Percentiles rank a stretch among this genome's conserved stretches.
Conservation (phyloP, 2,113 vertebrate genomes). For the Pluvianellus socialis region DNA sequence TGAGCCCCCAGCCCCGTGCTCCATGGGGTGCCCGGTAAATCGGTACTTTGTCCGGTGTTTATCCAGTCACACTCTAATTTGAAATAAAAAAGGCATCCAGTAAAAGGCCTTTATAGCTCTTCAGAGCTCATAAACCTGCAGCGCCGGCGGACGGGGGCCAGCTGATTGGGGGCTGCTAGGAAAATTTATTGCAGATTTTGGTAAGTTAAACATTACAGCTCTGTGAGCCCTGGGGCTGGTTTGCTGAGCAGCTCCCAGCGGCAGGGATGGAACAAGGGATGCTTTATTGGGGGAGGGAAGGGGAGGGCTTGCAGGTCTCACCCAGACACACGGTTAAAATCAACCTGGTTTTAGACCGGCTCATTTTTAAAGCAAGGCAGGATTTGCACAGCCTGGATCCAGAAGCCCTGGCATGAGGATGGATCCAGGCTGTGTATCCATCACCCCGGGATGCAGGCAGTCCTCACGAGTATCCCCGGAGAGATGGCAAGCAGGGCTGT, state of each 20-base stretch:
- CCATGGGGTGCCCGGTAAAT: background rate
- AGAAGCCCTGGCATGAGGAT: background rate
- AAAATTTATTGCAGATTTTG: slow-evolving; percentile 66
- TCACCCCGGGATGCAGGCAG: fast-evolving
- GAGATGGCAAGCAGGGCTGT: fast-evolving
- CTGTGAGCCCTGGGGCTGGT: background rate
- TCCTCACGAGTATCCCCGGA: background rate
- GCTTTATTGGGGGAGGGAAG: slow-evolving; percentile 35
- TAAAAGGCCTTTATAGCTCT: slow-evolving; percentile 59
- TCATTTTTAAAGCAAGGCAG: background rate
- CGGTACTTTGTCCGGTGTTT: slow-evolving; percentile 43
- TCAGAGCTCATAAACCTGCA: slow-evolving; percentile 60
- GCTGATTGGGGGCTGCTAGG: slow-evolving; percentile 25
- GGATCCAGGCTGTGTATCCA: background rate
- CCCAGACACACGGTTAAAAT: slow-evolving; percentile 2
- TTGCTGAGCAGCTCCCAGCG: background rate
- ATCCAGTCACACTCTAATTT: slow-evolving; percentile 54
- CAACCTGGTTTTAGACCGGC: background rate
- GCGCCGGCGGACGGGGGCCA: background rate
- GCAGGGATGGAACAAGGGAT: slow-evolving; percentile 38
- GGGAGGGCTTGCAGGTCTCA: slow-evolving; percentile 4
- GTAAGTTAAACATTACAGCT: slow-evolving; percentile 59
- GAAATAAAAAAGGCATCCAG: slow-evolving; percentile 43
- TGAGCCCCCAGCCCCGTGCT: background rate
- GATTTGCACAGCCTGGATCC: background rate